These are phyloP conservation scores for Atlantisia rogersi DNA, from an alignment of 2,113 vertebrate species.

Conservation along the genomic window DNA sequence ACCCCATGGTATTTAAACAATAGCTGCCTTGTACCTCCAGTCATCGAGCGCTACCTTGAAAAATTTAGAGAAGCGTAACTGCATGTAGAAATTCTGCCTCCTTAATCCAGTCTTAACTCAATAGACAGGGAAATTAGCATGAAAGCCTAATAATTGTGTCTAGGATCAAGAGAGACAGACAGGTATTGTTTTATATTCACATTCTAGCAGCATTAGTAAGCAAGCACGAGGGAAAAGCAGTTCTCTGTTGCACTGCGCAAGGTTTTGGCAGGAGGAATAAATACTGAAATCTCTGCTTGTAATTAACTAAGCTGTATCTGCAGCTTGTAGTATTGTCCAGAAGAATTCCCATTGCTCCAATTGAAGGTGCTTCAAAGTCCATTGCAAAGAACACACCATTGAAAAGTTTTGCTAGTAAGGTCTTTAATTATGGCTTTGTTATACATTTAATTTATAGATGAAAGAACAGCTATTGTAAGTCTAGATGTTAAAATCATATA, in stretches of 20 bases:
- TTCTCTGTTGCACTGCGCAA: conserved; percentile 1
- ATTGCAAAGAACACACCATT: conserved; percentile 5
- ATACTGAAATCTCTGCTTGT: conserved; percentile 47
- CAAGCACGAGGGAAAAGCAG: conserved; percentile 50
- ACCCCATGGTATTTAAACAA: not conserved
- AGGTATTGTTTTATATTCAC: conserved; percentile 45
- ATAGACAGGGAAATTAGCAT: conserved; percentile 22
- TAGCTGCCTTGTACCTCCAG: not conserved
- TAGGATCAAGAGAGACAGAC: conserved; percentile 35
- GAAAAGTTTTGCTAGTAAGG: conserved; percentile 55
- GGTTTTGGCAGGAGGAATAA: conserved; percentile 56
- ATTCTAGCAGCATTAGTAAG: conserved; percentile 51
- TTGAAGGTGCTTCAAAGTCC: conserved; percentile 63
- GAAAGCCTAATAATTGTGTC: conserved; percentile 1
- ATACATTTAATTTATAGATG: conserved; percentile 65
- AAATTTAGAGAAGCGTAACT: not conserved
- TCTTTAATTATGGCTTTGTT: conserved; percentile 69
- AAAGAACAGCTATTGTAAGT: conserved; percentile 50
- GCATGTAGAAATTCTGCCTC: not conserved
- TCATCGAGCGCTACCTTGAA: not conserved
- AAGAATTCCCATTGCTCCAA: conserved; percentile 67
- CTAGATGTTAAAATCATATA: conserved; percentile 35
- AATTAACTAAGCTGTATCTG: conserved; percentile 55
- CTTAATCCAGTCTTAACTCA: conserved; percentile 8
- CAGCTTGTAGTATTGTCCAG: conserved; percentile 48